phyloP scores from a whole-genome alignment of 2,888 invertebrate species.

The Bimastos eiseni region DNA sequence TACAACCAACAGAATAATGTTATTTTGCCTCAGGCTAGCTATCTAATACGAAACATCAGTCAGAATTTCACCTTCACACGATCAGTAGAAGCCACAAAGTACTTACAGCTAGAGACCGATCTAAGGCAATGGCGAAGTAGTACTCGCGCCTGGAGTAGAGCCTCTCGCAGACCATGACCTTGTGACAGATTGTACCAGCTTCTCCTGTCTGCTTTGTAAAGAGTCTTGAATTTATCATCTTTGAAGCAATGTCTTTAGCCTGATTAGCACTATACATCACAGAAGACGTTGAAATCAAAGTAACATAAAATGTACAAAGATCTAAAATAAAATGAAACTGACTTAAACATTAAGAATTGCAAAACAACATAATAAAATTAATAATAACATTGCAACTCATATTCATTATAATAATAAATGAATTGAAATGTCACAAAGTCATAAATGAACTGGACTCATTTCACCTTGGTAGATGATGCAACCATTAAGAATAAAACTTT shows the following conservation, averaged over 20 bases:
- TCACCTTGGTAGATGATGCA: too few species aligned
- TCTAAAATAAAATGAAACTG: background rate
- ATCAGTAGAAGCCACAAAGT: background rate
- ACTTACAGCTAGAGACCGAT: constrained; percentile 71
- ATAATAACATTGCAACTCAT: too few species aligned
- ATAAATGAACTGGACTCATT: too few species aligned
- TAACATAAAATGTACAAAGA: background rate
- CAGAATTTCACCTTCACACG: background rate
- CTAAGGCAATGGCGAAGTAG: constrained; percentile 98
- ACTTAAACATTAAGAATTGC: too few species aligned
- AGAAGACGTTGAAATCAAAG: background rate
- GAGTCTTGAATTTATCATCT: constrained; percentile 88
- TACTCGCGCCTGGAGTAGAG: constrained; percentile 97
- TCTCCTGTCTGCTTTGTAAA: constrained; percentile 94
- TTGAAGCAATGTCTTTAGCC: constrained; percentile 68
- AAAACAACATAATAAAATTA: too few species aligned
- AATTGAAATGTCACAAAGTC: too few species aligned
- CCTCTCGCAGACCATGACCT: constrained; percentile 87
- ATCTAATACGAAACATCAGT: too few species aligned
- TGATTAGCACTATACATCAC: constrained; percentile 39
- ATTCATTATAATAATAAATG: too few species aligned
- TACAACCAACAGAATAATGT: too few species aligned
- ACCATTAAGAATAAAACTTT: too few species aligned
- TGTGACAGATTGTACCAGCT: constrained; percentile 77
- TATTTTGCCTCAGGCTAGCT: too few species aligned